phyloP scores from a whole-genome alignment of 2,113 vertebrate species.

The Prunella fulvescens region DNA sequence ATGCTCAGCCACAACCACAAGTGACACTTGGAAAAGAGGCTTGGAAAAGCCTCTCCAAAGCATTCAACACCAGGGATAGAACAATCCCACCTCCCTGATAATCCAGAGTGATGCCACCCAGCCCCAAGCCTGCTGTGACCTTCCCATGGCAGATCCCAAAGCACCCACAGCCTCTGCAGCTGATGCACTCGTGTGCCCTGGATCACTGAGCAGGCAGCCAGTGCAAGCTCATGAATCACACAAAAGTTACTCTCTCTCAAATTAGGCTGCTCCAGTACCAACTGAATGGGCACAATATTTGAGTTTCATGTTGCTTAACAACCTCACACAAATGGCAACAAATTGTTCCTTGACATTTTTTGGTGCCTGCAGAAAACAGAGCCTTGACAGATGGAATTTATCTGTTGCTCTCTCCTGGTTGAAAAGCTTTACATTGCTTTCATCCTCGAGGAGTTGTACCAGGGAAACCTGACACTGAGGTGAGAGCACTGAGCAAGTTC shows the following conservation, averaged over 20 bases:
- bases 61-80: neutral
- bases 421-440: neutral
- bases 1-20: neutral
- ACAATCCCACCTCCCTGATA: neutral
- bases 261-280: neutral
- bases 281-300: slow-evolving; percentile 51
- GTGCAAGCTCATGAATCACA: neutral
- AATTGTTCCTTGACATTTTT: slow-evolving; percentile 56
- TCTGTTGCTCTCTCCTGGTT: slow-evolving; percentile 37
- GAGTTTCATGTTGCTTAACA: slow-evolving; percentile 57
- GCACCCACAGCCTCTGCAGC: neutral
- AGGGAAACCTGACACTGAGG: neutral
- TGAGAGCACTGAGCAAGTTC: neutral
- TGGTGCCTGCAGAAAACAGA: slow-evolving; percentile 17
- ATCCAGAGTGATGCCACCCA: neutral
- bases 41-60: neutral
- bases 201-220: neutral
- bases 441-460: neutral
- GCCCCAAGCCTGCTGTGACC: neutral
- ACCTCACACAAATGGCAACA: slow-evolving; percentile 28
- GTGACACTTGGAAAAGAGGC: neutral
- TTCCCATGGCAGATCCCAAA: neutral
- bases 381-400: slow-evolving; percentile 49
- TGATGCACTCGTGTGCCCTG: neutral
- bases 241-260: neutral